Conservation (phyloP, 2,113 vertebrate genomes). For the Pseudorasbora parva region DNA sequence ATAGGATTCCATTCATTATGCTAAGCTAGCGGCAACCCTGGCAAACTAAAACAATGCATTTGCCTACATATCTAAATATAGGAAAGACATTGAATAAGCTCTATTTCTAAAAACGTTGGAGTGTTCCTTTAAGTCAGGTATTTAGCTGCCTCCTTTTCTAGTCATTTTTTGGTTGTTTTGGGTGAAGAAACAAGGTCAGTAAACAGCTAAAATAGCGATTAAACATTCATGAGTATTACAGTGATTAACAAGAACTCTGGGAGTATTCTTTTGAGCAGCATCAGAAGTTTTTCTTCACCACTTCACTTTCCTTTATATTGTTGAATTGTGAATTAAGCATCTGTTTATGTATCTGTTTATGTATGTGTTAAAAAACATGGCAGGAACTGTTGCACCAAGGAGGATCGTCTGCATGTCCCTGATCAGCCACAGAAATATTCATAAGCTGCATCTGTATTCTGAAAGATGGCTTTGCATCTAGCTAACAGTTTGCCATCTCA, state of each 20-base stretch:
- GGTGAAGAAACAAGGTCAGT: slow-evolving; percentile 69
- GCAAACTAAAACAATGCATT: too few relatives aligned
- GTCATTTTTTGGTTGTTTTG: slow-evolving; percentile 51
- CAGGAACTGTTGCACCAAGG: slow-evolving; percentile 57
- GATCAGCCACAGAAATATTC: slow-evolving; percentile 74
- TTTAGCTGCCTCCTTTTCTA: neutral
- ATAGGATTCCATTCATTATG: too few relatives aligned
- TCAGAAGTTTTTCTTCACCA: slow-evolving; percentile 21
- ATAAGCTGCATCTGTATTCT: slow-evolving; percentile 56
- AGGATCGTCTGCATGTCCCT: slow-evolving; percentile 61
- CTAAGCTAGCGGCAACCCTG: too few relatives aligned
- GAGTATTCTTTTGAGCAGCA: slow-evolving; percentile 61
- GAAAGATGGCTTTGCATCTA: slow-evolving; percentile 34
- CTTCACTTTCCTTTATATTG: slow-evolving; percentile 56
- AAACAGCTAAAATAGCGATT: slow-evolving; percentile 71
- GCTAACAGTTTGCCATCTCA: slow-evolving; percentile 5
- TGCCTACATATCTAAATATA: too few relatives aligned
- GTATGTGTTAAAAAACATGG: slow-evolving; percentile 55
- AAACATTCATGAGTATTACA: slow-evolving; percentile 74
- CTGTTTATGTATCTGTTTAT: slow-evolving; percentile 55
- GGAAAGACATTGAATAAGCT: too few relatives aligned
- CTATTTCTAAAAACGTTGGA: too few relatives aligned
- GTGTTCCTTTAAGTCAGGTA: too few relatives aligned
- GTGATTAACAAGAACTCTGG: slow-evolving; percentile 71
- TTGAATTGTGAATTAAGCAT: slow-evolving; percentile 66